These are phyloP conservation scores for Ditylenchus dipsaci DNA, from an alignment of 1,140 invertebrate genomes.

Conservation along the genomic window DNA sequence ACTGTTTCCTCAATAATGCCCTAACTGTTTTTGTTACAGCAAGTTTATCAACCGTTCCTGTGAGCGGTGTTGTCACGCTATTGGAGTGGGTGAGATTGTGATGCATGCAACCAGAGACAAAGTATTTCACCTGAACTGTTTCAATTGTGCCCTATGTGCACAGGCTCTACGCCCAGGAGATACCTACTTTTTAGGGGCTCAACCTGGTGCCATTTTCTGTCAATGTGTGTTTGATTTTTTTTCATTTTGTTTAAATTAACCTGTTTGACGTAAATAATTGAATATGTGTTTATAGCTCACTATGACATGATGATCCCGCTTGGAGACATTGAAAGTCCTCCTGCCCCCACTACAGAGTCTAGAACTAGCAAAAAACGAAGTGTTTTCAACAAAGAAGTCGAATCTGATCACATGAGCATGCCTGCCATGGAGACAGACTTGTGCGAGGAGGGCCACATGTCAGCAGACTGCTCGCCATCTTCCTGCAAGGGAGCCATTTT, in stretches of 20 bases:
- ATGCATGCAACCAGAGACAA: conserved; percentile 11
- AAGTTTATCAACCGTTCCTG: conserved; percentile 18
- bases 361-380: background rate
- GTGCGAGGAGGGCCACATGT: too few relatives aligned
- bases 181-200: conserved; percentile 13
- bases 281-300: background rate
- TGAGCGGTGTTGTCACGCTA: conserved; percentile 17
- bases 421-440: too few relatives aligned
- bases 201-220: conserved; percentile 26
- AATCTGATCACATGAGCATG: background rate
- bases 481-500: too few relatives aligned
- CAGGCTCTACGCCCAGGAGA: conserved; percentile 19
- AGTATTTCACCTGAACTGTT: conserved; percentile 22
- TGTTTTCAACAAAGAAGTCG: background rate
- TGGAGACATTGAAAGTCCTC: background rate
- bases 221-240: conserved; percentile 30
- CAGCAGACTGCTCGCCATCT: too few relatives aligned
- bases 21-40: conserved; percentile 9
- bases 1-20: too few relatives aligned
- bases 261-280: background rate
- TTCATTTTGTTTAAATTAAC: background rate
- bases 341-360: background rate
- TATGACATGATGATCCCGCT: background rate
- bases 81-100: conserved; percentile 25
- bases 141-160: conserved; percentile 24